Base-by-base conservation (phyloP, 2,113 vertebrate genomes). In the Brevimyrus niger region DNA sequence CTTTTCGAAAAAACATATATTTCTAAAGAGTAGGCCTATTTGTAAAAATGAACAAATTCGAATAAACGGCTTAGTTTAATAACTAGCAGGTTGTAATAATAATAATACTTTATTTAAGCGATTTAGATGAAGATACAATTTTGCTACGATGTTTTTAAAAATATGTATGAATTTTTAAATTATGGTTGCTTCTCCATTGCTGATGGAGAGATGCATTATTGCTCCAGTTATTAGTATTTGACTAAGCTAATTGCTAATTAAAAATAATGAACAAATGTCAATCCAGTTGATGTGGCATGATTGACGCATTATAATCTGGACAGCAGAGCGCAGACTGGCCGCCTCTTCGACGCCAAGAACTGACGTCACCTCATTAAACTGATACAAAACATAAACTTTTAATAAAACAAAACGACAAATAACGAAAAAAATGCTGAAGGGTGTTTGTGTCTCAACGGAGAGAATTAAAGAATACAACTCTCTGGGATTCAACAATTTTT, bases 281-380 rank as follows among this genome's bases (percentile, higher is more conserved):
- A 42, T 38, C 50, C 35, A 58, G 47, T 46, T 42, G 50, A 82
- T 48, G 87, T 87, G 50, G 89, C 65, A 91, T 82, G 94, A 94
- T 73, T 95, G 94, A 95, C 92, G 89, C 76, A 90, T 87, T 93
- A 93, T 94, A 93, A 95, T 93, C 93, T 91, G 91, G 91, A 92
- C 50, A 90, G 92, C 58, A 8, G 90, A 91, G 92, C 90, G 90
- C 15, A 90, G 91, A 92, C 92, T 88, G 58, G 92, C 92, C 92
- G 95, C 96, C 97, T 96, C 93, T 93, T 94, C 93, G 97, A 98
- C 96, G 97, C 97, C 97, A 94, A 92, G 92, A 35, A 92, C 91
- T 97, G 96, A 98, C 97, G 96, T 98, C 97, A 98, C 94, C 93
- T 91, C 92, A 92, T 91, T 93, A 92, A 73, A 38, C 46, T n/a